These are phyloP conservation scores for Chloroceryle aenea DNA, from an alignment of 2,113 vertebrate species.

Conservation along the genomic window DNA sequence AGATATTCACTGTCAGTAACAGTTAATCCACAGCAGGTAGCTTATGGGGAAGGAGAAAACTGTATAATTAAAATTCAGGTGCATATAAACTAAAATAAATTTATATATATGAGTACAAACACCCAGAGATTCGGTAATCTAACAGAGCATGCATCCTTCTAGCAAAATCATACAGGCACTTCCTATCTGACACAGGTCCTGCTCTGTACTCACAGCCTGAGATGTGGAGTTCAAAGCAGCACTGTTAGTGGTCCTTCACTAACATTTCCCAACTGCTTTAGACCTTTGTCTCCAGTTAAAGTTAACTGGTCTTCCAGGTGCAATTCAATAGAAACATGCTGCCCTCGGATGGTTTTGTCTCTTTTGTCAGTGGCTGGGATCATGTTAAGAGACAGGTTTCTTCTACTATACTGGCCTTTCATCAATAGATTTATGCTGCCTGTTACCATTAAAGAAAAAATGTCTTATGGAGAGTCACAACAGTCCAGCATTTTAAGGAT, in stretches of 20 bases:
- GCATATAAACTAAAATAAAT: not conserved
- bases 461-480: not conserved
- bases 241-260: not conserved
- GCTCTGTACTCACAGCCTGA: not conserved
- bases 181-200: accelerated
- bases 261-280: not conserved
- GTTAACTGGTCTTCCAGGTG: accelerated
- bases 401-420: not conserved
- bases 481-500: not conserved
- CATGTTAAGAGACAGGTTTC: not conserved
- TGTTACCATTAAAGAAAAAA: not conserved
- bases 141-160: accelerated
- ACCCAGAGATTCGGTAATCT: not conserved
- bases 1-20: not conserved
- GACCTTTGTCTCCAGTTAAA: not conserved
- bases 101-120: not conserved
- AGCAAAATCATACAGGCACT: not conserved
- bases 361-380: not conserved
- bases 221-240: not conserved
- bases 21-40: conserved; percentile 2
- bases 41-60: not conserved
- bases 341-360: not conserved
- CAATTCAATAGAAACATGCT: accelerated
- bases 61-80: not conserved
- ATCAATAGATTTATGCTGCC: not conserved